phyloP scores from a whole-genome alignment of 2,113 vertebrate genomes.

The Callipepla squamata region DNA sequence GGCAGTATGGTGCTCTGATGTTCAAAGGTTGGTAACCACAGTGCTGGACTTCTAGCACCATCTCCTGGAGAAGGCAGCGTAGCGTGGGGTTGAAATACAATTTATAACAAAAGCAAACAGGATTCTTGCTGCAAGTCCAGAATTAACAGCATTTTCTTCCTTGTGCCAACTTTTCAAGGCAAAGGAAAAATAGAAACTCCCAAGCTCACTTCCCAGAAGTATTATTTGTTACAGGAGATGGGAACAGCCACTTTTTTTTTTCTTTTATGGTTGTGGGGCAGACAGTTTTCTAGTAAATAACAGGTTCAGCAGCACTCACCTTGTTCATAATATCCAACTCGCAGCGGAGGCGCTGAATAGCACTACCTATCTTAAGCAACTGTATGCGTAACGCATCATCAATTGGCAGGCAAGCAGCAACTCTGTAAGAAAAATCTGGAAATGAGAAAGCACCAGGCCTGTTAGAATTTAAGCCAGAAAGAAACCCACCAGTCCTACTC shows the following conservation, averaged over 20 bases:
- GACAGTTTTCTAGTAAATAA: neutral
- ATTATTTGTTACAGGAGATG: neutral
- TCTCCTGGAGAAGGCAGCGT: neutral
- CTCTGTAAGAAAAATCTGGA: slow-evolving; percentile 97
- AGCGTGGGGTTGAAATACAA: neutral
- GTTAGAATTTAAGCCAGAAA: slow-evolving; percentile 4
- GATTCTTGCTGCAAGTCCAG: neutral
- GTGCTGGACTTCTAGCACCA: slow-evolving; percentile 26
- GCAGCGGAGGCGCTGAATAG: slow-evolving; percentile 94
- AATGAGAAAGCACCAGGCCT: slow-evolving; percentile 8
- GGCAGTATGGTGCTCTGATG: neutral
- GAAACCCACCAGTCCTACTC: neutral
- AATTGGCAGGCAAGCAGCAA: slow-evolving; percentile 96
- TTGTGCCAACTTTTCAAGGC: neutral
- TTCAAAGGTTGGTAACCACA: neutral
- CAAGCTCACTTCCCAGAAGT: neutral
- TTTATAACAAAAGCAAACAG: neutral
- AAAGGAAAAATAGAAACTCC: neutral
- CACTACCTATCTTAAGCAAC: slow-evolving; percentile 93
- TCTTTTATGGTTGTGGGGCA: no score
- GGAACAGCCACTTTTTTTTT: accelerated
- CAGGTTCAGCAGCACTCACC: slow-evolving; percentile 73
- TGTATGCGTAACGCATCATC: slow-evolving; percentile 92
- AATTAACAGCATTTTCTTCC: neutral
- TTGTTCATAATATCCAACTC: slow-evolving; percentile 98